A percentile compares a stretch with the other conserved stretches of the same genome.
Evolutionary conservation across 1,140 invertebrate genomes (phyloP).

Genomic region (Hylaeus anthracinus): DNA sequence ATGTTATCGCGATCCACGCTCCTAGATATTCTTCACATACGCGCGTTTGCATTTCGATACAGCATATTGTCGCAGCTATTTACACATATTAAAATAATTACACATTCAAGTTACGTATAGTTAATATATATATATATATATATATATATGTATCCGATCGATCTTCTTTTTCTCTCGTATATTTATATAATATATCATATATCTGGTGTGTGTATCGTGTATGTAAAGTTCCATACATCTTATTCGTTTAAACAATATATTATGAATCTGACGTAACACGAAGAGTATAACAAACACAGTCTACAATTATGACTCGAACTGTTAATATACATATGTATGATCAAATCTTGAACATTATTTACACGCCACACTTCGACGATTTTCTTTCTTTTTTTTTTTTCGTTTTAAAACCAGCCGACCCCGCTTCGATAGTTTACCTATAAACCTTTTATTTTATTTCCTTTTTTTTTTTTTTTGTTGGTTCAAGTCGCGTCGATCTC

Average conservation of each 20-base stretch:
- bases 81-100: constrained; percentile 52
- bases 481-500: not conserved
- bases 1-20: not conserved
- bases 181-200: constrained; percentile 20
- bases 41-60: constrained; percentile 13
- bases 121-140: constrained; percentile 26
- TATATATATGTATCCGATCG: constrained; percentile 15
- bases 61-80: constrained; percentile 44
- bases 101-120: constrained; percentile 46
- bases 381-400: too few relatives aligned
- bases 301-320: constrained; percentile 45
- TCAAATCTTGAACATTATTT: constrained; percentile 43
- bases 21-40: constrained; percentile 7
- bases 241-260: constrained; percentile 46
- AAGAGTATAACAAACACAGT: constrained; percentile 47
- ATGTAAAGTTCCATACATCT: constrained; percentile 28
- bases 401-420: not conserved
- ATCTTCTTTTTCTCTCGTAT: not conserved
- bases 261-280: constrained; percentile 45
- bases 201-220: constrained; percentile 7
- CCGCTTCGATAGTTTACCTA: not conserved
- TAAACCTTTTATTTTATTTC: constrained; percentile 1
- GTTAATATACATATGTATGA: constrained; percentile 20
- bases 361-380: constrained; percentile 3
- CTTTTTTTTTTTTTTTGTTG: not conserved